A percentile compares a stretch with the other conserved stretches of the same genome.
Evolutionary conservation across 1,140 invertebrate species (phyloP).

Genomic region (Ylistrum balloti): DNA sequence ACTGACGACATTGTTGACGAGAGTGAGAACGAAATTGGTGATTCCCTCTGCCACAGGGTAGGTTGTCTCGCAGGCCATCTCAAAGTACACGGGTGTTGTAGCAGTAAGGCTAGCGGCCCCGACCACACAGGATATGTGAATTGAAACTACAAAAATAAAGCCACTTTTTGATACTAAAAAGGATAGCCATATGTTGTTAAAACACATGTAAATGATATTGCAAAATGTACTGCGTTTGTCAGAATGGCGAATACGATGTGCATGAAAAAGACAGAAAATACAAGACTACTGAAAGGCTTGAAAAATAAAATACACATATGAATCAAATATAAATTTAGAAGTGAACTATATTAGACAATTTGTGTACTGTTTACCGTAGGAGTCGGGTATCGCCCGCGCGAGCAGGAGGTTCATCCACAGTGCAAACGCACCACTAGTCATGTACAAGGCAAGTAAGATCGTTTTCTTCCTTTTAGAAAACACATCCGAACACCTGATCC

Average conservation of each 20-base stretch:
- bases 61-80: constrained; percentile 58
- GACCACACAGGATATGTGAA: neutral
- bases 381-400: neutral
- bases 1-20: constrained; percentile 54
- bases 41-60: constrained; percentile 60
- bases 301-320: too few relatives aligned
- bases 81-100: constrained; percentile 56
- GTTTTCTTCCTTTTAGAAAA: neutral
- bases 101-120: neutral
- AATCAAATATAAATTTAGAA: too few relatives aligned
- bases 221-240: too few relatives aligned
- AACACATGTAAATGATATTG: too few relatives aligned
- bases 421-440: neutral
- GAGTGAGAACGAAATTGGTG: constrained; percentile 49
- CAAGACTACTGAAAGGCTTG: too few relatives aligned
- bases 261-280: too few relatives aligned
- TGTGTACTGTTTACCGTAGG: neutral
- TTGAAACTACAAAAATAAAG: neutral
- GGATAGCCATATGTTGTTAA: too few relatives aligned
- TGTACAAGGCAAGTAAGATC: neutral
- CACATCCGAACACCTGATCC: neutral
- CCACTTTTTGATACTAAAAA: too few relatives aligned
- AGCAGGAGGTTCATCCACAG: neutral
- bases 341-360: too few relatives aligned
- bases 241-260: too few relatives aligned